These are phyloP conservation scores for Mesocricetus auratus DNA, from an alignment of 2,113 vertebrate genomes.

Conservation along the genomic window DNA sequence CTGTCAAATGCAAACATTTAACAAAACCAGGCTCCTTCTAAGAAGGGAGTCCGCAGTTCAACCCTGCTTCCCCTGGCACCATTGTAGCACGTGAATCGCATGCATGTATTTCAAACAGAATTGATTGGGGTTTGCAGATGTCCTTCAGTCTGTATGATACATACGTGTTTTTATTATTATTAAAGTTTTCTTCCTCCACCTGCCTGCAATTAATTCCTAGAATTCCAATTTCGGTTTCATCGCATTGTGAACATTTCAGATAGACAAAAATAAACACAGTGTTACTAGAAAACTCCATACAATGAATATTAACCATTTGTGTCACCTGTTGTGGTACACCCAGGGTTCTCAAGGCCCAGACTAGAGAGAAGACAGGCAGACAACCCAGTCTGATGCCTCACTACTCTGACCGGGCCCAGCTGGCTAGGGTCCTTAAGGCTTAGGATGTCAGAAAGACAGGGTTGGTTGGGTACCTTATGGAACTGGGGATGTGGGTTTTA, in stretches of 20 bases:
- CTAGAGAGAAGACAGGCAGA: no score
- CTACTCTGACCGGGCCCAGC: no score
- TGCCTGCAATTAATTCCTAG: background rate
- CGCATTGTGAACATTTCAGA: background rate
- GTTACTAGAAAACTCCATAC: background rate
- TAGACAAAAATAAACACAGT: background rate
- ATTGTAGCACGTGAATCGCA: background rate
- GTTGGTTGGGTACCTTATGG: no score
- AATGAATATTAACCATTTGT: background rate
- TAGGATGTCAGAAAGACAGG: no score
- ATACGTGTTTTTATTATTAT: background rate
- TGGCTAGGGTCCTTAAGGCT: no score
- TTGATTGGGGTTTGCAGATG: background rate
- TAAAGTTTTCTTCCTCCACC: background rate
- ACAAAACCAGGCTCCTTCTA: background rate
- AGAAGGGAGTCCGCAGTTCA: background rate
- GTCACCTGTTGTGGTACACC: background rate
- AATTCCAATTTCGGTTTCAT: background rate
- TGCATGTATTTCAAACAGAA: background rate
- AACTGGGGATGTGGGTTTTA: no score
- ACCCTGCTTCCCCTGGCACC: background rate
- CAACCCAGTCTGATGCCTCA: no score
- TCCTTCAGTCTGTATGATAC: background rate
- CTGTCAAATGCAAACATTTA: background rate
- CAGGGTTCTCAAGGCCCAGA: background rate